A percentile compares a stretch with the other conserved stretches of the same genome.
These are phyloP conservation scores for Patella ulyssiponensis DNA, from an alignment of 2,888 invertebrate species.

Conservation along the genomic window DNA sequence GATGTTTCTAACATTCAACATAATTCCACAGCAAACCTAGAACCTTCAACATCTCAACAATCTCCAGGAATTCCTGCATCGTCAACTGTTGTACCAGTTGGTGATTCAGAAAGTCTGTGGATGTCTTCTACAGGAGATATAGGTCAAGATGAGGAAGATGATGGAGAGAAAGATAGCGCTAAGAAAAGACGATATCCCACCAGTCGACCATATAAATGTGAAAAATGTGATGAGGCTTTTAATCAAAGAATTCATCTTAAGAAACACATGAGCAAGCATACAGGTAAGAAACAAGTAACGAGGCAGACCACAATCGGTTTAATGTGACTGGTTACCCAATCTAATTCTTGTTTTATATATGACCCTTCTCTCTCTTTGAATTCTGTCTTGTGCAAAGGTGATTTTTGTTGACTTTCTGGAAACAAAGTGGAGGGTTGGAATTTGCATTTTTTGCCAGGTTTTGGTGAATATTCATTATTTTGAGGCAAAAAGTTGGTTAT, in stretches of 20 bases:
- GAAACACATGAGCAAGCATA: constrained; percentile 72
- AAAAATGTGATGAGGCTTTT: constrained; percentile 67
- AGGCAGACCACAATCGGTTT: no score
- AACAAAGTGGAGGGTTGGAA: no score
- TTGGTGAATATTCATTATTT: no score
- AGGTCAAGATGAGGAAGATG: constrained; percentile 10
- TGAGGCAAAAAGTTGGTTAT: no score
- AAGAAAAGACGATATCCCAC: constrained; percentile 61
- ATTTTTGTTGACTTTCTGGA: no score
- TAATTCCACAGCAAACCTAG: neutral
- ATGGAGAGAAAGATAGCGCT: constrained; percentile 11
- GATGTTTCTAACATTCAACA: neutral
- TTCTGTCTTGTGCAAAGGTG: no score
- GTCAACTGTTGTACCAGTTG: neutral
- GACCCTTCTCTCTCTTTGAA: no score
- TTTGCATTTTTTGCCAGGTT: no score
- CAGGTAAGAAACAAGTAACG: constrained; percentile 51
- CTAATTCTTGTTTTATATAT: no score
- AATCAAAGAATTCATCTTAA: constrained; percentile 72
- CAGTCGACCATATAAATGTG: constrained; percentile 68
- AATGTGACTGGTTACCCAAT: no score
- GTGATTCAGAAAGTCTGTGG: neutral
- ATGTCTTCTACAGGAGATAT: neutral
- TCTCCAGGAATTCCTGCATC: neutral
- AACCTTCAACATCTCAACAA: neutral